Percentiles rank a stretch among this genome's conserved stretches.
Conservation (phyloP, 2,113 vertebrate species). For the Hemichromis elongatus region DNA sequence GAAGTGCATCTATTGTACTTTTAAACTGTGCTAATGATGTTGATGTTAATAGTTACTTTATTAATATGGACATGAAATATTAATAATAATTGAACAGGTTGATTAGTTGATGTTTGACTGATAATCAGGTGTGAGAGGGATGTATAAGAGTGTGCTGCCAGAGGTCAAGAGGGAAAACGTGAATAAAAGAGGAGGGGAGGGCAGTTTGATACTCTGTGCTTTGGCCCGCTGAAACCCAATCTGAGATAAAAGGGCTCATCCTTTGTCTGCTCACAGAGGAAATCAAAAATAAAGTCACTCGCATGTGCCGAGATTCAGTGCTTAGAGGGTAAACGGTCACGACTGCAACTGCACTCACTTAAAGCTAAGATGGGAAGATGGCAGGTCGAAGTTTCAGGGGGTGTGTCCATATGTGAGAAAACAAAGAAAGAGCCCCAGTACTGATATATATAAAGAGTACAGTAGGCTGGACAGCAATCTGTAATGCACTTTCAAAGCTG, state of each 20-base stretch:
- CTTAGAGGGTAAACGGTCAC: slow-evolving; percentile 34
- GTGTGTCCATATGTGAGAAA: background rate
- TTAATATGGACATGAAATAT: background rate
- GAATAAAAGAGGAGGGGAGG: background rate
- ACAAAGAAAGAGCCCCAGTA: background rate
- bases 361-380: background rate
- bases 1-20: background rate
- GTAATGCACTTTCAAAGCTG: background rate
- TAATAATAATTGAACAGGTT: background rate
- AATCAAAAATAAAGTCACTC: slow-evolving; percentile 61
- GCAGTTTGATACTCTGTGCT: slow-evolving; percentile 3
- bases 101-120: background rate
- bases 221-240: slow-evolving; percentile 4
- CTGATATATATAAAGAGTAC: background rate
- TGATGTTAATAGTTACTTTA: background rate
- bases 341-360: slow-evolving; percentile 3
- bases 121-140: background rate
- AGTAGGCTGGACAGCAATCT: background rate
- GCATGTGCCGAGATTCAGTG: slow-evolving; percentile 40
- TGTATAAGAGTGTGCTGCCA: background rate
- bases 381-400: background rate
- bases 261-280: slow-evolving; percentile 39
- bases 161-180: background rate
- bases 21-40: background rate
- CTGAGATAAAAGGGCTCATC: slow-evolving; percentile 35